These are phyloP conservation scores for Osmerus mordax DNA, from an alignment of 2,113 vertebrate species.

Conservation along the genomic window DNA sequence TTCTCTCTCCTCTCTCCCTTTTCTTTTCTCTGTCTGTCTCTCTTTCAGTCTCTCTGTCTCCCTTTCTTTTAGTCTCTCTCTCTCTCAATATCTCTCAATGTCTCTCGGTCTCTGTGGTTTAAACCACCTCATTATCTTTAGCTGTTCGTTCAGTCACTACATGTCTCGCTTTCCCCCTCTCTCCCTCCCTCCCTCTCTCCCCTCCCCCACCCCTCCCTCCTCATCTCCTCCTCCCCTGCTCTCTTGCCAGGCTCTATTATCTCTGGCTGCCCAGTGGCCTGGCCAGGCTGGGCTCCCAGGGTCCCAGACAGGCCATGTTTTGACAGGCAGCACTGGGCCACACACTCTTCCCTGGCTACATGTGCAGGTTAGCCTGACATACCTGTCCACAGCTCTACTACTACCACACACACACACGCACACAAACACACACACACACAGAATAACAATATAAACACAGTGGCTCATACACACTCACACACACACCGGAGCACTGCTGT, in stretches of 20 bases:
- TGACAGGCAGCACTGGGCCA: slow-evolving; percentile 65
- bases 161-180: background rate
- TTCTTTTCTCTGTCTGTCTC: background rate
- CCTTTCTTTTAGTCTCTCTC: background rate
- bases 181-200: background rate
- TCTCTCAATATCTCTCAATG: too few species aligned
- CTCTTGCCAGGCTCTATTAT: slow-evolving; percentile 70
- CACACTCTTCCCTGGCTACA: slow-evolving; percentile 62
- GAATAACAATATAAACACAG: background rate
- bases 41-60: background rate
- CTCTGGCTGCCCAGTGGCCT: slow-evolving; percentile 61
- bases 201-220: too few species aligned
- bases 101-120: too few species aligned
- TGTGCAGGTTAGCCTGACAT: slow-evolving; percentile 62
- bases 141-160: background rate
- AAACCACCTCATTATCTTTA: slow-evolving; percentile 3
- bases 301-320: slow-evolving; percentile 56
- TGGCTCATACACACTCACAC: background rate
- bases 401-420: background rate
- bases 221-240: slow-evolving; percentile 51
- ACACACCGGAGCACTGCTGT: slow-evolving; percentile 31
- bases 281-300: slow-evolving; percentile 49
- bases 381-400: slow-evolving; percentile 54
- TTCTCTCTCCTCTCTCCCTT: background rate
- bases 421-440: slow-evolving; percentile 18